phyloP scores from a whole-genome alignment of 2,888 invertebrate genomes.

The Eristalis tenax region DNA sequence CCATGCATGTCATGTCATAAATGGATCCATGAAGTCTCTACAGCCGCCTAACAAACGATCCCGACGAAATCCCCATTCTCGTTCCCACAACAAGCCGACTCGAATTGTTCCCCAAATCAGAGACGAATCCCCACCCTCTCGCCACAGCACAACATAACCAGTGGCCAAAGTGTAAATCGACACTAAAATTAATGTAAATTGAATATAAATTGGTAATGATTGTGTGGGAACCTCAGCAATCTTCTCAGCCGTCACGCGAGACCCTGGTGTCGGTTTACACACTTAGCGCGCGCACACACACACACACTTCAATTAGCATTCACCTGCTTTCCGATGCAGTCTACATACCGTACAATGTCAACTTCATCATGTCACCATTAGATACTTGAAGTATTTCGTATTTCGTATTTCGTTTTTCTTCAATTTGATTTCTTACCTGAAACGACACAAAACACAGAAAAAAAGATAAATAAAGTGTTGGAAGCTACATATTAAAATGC shows the following conservation, averaged over 20 bases:
- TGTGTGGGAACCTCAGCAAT: conserved; percentile 40
- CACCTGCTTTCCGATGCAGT: conserved; percentile 42
- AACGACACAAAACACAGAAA: conserved; percentile 35
- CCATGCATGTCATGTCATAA: background rate
- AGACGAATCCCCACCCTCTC: background rate
- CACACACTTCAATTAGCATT: conserved; percentile 50
- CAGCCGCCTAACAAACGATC: background rate
- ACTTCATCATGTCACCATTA: conserved; percentile 35
- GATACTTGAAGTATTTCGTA: conserved; percentile 25
- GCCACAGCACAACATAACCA: background rate
- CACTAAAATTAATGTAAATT: conserved; percentile 60
- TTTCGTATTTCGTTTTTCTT: background rate
- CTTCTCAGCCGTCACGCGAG: conserved; percentile 15
- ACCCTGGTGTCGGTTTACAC: conserved; percentile 5
- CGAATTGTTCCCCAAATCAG: background rate
- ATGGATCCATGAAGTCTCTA: background rate
- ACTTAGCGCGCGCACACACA: background rate
- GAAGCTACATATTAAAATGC: conserved; percentile 47
- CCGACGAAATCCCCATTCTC: background rate
- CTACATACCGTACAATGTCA: conserved; percentile 25
- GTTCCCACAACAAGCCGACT: background rate
- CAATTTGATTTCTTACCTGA: conserved; percentile 66
- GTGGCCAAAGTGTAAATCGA: conserved; percentile 25
- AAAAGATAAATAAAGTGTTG: conserved; percentile 10
- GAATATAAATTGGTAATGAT: conserved; percentile 34